Base-by-base conservation (phyloP, 2,888 invertebrate genomes). In the Trissonchulus sp. region DNA sequence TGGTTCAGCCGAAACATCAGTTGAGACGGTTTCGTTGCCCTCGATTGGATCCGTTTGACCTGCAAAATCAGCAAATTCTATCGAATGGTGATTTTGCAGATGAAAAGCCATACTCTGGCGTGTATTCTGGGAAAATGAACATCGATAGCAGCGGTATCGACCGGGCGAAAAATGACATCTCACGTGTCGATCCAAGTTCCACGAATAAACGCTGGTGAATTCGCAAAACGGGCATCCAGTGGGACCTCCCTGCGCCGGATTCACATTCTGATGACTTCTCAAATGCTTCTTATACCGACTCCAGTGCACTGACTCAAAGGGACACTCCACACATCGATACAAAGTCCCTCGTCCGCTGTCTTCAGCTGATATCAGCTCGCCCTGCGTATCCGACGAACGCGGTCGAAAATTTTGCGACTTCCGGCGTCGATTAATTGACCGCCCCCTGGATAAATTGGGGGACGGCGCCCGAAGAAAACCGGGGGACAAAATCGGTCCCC, bases 171-270 rank as follows among this genome's bases (percentile, higher is more conserved):
- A 33, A 84, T 79, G 68, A 82, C 83, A 68, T 80, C 81, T 78
- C 88, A 92, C 92, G 85, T 96, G 96, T 3, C 95, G 89, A 84
- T 95, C 95, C 86, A 93, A 88, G 86, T 95, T 95, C 91, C 94
- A 94, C 85, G 87, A 87, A 88, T 92, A 92, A 33, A 94, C 93
- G 30, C 94, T 94, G 78, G 92, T 90, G 85, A 95, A 96, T 84
- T 94, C 93, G 86, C 96, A 96, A 85, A 92, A 90, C 76, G 91
- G 91, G 85, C 95, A 96, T 86, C 94, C 93, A 80, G 93, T 93
- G 91, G 93, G 93, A 23, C 48, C 48, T 8, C 8, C 8, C n/a
- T n/a, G n/a, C n/a, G n/a, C n/a, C n/a, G n/a, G n/a, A n/a, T n/a
- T n/a, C n/a, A n/a, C n/a, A 36, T 33, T 69, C 62, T 68, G 63